Percentiles rank a stretch among this genome's conserved stretches.
Conservation (phyloP, 2,888 invertebrate genomes). For the Caenorhabditis macrosperma region DNA sequence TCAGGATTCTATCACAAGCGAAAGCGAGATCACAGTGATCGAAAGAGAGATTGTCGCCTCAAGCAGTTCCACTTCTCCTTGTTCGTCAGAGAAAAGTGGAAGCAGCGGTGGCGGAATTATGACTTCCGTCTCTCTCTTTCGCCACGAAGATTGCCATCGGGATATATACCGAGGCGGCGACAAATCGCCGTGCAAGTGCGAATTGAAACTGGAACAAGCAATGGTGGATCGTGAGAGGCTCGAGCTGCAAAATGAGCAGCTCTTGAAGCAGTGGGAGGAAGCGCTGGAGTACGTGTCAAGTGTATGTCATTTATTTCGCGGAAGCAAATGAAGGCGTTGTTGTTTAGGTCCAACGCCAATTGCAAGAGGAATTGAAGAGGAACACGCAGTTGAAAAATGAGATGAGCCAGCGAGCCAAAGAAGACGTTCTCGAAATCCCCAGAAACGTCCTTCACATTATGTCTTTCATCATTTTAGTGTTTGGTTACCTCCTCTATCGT, state of each 20-base stretch:
- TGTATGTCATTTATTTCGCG: slow-evolving; percentile 44
- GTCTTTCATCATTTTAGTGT: slow-evolving; percentile 52
- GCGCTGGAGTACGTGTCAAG: slow-evolving; percentile 68
- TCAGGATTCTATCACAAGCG: slow-evolving; percentile 63
- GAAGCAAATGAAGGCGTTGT: neutral
- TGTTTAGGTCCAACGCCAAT: slow-evolving; percentile 66
- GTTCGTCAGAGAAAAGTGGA: slow-evolving; percentile 60
- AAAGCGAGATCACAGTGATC: slow-evolving; percentile 67
- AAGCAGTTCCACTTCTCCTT: slow-evolving; percentile 62
- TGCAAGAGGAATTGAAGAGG: slow-evolving; percentile 65
- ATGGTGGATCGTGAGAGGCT: slow-evolving; percentile 65
- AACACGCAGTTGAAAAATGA: slow-evolving; percentile 58
- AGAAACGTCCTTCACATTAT: slow-evolving; percentile 52
- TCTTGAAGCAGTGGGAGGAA: slow-evolving; percentile 69
- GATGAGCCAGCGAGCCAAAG: slow-evolving; percentile 47
- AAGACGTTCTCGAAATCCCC: slow-evolving; percentile 62
- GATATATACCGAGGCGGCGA: slow-evolving; percentile 32
- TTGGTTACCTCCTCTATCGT: slow-evolving; percentile 53
- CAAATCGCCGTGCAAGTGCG: slow-evolving; percentile 48
- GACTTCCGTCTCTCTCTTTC: slow-evolving; percentile 30
- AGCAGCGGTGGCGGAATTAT: slow-evolving; percentile 41
- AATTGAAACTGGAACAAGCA: slow-evolving; percentile 51
- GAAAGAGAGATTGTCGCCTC: slow-evolving; percentile 63
- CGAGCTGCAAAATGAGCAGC: slow-evolving; percentile 70
- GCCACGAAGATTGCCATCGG: slow-evolving; percentile 39